Conservation (phyloP, 2,113 vertebrate genomes). For the Excalfactoria chinensis region DNA sequence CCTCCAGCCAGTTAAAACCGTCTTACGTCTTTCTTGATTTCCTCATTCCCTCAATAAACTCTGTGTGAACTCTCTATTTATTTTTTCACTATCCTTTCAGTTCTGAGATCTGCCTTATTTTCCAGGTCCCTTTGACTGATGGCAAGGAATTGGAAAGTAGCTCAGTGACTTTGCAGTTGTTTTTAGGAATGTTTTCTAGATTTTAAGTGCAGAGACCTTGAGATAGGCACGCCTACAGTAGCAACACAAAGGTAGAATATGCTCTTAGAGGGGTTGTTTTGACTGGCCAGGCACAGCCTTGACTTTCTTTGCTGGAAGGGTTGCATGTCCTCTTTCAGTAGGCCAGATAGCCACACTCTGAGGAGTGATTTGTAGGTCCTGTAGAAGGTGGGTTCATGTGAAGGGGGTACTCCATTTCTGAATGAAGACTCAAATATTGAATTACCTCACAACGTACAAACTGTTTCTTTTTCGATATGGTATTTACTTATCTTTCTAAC, state of each 20-base stretch:
- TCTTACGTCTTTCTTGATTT: background rate
- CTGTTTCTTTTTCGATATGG: background rate
- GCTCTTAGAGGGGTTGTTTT: background rate
- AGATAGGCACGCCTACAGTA: background rate
- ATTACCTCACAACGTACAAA: background rate
- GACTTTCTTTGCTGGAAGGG: background rate
- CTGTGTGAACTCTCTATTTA: background rate
- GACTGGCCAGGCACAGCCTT: background rate
- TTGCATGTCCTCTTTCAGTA: background rate
- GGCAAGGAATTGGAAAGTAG: background rate
- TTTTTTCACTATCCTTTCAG: background rate
- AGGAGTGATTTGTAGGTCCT: background rate
- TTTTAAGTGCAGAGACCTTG: background rate
- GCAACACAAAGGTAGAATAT: background rate
- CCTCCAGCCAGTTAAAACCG: background rate
- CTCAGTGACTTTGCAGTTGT: rapidly evolving
- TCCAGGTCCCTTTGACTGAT: background rate
- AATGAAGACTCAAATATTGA: background rate
- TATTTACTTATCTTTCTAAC: constrained; percentile 27
- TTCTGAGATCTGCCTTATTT: background rate
- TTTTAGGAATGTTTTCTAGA: background rate
- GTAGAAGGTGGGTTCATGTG: background rate
- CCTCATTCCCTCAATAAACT: background rate
- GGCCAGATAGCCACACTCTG: no score
- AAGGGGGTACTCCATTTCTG: background rate